Conservation (phyloP, 2,888 invertebrate species). For the Octonoba sinensis region DNA sequence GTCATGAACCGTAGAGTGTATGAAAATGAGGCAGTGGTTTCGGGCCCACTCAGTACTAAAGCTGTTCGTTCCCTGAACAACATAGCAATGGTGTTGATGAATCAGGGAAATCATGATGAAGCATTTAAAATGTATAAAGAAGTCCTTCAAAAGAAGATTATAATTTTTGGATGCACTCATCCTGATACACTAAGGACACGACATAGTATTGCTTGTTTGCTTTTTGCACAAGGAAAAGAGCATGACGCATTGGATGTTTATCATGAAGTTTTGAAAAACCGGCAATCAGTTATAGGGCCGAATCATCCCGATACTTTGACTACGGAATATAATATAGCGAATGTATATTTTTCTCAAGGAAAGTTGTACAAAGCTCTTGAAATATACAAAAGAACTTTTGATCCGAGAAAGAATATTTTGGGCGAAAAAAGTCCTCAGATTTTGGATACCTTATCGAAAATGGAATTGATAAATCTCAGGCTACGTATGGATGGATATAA, state of each 20-base stretch:
- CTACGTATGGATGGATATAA: background rate
- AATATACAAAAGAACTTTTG: background rate
- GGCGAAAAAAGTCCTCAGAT: background rate
- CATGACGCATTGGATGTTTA: conserved; percentile 1
- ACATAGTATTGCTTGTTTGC: background rate
- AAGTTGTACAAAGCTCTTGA: conserved; percentile 19
- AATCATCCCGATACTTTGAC: conserved; percentile 11
- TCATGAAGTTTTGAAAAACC: conserved; percentile 1
- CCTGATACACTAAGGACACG: background rate
- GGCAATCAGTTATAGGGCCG: background rate
- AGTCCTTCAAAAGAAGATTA: conserved; percentile 9
- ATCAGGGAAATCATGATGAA: conserved; percentile 10
- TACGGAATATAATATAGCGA: conserved; percentile 4
- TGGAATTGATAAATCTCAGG: background rate
- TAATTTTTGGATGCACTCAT: conserved; percentile 24
- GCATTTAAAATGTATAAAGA: conserved; percentile 19
- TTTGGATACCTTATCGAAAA: background rate
- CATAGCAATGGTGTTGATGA: conserved; percentile 1
- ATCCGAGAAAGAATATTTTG: background rate
- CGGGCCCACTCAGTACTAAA: too few species aligned
- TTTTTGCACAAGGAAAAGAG: conserved; percentile 5
- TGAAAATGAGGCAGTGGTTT: background rate
- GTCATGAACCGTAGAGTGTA: background rate
- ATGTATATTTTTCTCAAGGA: background rate
- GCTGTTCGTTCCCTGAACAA: conserved; percentile 7